These are phyloP conservation scores for Sinocyclocheilus rhinocerous DNA, from an alignment of 2,113 vertebrate genomes.

Conservation along the genomic window DNA sequence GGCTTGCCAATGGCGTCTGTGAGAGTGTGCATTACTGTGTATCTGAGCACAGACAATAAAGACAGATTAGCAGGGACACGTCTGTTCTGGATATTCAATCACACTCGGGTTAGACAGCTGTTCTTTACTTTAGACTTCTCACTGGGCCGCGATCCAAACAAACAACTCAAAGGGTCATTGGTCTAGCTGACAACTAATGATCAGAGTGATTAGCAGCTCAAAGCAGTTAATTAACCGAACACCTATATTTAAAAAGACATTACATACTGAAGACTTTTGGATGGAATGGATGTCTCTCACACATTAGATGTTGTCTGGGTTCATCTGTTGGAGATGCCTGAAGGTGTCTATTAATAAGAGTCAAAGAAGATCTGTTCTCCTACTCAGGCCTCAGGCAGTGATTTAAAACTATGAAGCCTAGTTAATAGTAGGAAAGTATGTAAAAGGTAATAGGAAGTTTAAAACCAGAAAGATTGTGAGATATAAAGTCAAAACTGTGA, in stretches of 20 bases:
- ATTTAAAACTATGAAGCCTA: slow-evolving; percentile 1
- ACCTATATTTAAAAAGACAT: slow-evolving; percentile 58
- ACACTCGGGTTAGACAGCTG: slow-evolving; percentile 59
- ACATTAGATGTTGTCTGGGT: background rate
- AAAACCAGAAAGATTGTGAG: background rate
- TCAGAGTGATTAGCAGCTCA: slow-evolving; percentile 21
- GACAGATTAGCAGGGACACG: slow-evolving; percentile 55
- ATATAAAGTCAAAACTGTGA: background rate
- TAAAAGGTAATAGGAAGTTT: background rate
- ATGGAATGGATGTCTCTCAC: background rate
- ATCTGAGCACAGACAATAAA: slow-evolving; percentile 60
- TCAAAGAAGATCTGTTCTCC: background rate
- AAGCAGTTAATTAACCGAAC: slow-evolving; percentile 14
- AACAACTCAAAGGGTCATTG: slow-evolving; percentile 16
- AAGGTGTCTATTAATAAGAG: slow-evolving; percentile 1
- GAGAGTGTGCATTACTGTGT: slow-evolving; percentile 46
- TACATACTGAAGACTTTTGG: background rate
- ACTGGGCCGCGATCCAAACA: slow-evolving; percentile 47
- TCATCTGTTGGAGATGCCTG: background rate
- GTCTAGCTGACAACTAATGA: slow-evolving; percentile 15
- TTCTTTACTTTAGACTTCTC: slow-evolving; percentile 44
- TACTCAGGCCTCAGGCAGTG: background rate
- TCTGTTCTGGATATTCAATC: slow-evolving; percentile 49
- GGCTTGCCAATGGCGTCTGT: slow-evolving; percentile 63
- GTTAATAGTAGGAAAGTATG: background rate